These are phyloP conservation scores for Ivindomyrus marchei DNA, from an alignment of 2,113 vertebrate genomes.

Conservation along the genomic window DNA sequence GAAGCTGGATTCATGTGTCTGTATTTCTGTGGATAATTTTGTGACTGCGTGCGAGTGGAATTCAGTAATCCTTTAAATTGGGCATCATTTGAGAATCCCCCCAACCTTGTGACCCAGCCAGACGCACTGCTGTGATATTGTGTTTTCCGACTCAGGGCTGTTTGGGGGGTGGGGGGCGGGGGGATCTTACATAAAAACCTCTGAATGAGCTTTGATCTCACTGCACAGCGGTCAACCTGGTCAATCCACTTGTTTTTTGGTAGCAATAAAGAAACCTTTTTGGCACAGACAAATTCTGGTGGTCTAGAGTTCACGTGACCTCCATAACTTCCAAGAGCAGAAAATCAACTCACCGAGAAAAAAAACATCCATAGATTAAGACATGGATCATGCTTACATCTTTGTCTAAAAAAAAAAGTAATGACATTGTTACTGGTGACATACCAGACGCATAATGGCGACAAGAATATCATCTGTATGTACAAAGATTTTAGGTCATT, in stretches of 20 bases:
- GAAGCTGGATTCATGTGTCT: not conserved
- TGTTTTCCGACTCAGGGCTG: not conserved
- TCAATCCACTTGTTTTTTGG: not conserved
- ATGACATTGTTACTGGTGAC: not conserved
- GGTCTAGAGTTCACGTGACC: not conserved
- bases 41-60: not conserved
- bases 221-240: not conserved
- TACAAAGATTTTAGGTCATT: not conserved
- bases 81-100: not conserved
- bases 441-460: not conserved
- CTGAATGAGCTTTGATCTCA: not conserved
- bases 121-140: not conserved
- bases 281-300: not conserved
- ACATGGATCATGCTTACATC: not conserved
- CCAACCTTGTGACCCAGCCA: not conserved
- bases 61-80: not conserved
- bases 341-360: not conserved
- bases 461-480: not conserved
- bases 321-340: not conserved
- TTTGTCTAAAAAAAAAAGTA: not conserved
- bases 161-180: not conserved
- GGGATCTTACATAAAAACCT: not conserved
- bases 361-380: not conserved
- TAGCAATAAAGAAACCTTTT: not conserved
- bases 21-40: not conserved